A percentile compares a stretch with the other conserved stretches of the same genome.
Evolutionary conservation across 2,888 invertebrate genomes (phyloP).

Genomic region (Mythimna vitellina): DNA sequence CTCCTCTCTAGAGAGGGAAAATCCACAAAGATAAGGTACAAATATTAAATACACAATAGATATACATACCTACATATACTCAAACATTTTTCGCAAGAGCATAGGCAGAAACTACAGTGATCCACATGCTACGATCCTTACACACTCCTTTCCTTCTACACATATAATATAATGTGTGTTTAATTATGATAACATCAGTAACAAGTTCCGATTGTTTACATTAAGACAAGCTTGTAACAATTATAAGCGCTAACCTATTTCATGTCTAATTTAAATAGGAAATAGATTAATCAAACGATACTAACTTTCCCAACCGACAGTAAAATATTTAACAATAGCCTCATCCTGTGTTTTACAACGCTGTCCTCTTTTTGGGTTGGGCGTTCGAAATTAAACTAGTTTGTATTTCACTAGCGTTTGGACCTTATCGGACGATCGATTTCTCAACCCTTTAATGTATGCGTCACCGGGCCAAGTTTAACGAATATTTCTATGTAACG

Average conservation of each 20-base stretch:
- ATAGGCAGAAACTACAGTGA: neutral
- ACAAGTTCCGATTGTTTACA: slow-evolving; percentile 77
- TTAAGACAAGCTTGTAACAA: slow-evolving; percentile 81
- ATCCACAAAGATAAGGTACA: too few species aligned
- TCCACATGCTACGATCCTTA: neutral
- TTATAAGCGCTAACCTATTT: slow-evolving; percentile 81
- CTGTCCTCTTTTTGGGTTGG: slow-evolving; percentile 81
- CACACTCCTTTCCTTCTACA: neutral
- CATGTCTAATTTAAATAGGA: slow-evolving; percentile 86
- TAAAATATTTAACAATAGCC: slow-evolving; percentile 87
- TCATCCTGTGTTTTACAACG: slow-evolving; percentile 84
- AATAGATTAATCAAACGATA: slow-evolving; percentile 88
- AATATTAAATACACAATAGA: too few species aligned
- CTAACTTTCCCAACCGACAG: slow-evolving; percentile 81
- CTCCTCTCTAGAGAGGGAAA: too few species aligned
- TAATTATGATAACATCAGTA: slow-evolving; percentile 54
- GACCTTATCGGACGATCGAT: slow-evolving; percentile 86
- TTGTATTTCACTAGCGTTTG: slow-evolving; percentile 83
- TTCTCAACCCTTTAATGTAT: slow-evolving; percentile 87
- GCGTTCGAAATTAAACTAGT: slow-evolving; percentile 85
- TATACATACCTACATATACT: neutral
- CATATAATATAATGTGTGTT: slow-evolving; percentile 24
- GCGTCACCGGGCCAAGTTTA: slow-evolving; percentile 81
- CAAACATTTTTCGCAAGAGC: neutral
- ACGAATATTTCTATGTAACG: slow-evolving; percentile 76